These are phyloP conservation scores for Clunio marinus DNA, from an alignment of 2,888 invertebrate species.

Conservation along the genomic window DNA sequence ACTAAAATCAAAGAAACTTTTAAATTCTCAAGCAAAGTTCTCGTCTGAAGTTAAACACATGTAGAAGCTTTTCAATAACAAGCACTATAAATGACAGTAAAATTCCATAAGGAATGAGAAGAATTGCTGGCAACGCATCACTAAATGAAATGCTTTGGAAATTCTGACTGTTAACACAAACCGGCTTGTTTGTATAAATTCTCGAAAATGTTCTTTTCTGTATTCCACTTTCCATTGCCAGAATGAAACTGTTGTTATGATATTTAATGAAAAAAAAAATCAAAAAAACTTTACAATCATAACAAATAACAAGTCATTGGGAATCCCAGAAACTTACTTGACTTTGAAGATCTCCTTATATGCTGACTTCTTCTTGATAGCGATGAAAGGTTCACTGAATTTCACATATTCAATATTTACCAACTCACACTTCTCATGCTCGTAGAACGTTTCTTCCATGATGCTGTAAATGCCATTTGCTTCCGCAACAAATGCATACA, in stretches of 20 bases:
- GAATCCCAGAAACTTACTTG: slow-evolving; percentile 33
- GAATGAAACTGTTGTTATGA: not conserved
- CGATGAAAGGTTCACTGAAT: slow-evolving; percentile 9
- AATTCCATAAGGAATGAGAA: slow-evolving; percentile 25
- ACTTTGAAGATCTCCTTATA: slow-evolving; percentile 32
- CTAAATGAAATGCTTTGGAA: slow-evolving; percentile 29
- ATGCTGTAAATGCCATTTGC: not conserved
- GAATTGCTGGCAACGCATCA: slow-evolving; percentile 7
- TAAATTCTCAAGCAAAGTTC: slow-evolving; percentile 15
- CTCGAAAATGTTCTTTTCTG: not conserved
- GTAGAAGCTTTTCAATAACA: slow-evolving; percentile 6
- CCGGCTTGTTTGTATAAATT: slow-evolving; percentile 24
- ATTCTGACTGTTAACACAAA: slow-evolving; percentile 28
- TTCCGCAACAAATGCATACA: slow-evolving; percentile 5
- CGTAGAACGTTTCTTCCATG: slow-evolving; percentile 18
- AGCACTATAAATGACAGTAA: slow-evolving; percentile 9
- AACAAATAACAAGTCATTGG: too few species aligned
- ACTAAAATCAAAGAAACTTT: too few species aligned
- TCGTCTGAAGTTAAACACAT: not conserved
- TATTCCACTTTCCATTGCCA: slow-evolving; percentile 15
- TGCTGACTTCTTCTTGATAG: not conserved
- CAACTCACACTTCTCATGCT: slow-evolving; percentile 29
- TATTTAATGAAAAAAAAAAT: not conserved
- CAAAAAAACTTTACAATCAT: too few species aligned
- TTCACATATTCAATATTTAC: slow-evolving; percentile 11